Evolutionary conservation across 92 coral and sea anemone species (phyloP).

Genomic region (Actinernus sp.): DNA sequence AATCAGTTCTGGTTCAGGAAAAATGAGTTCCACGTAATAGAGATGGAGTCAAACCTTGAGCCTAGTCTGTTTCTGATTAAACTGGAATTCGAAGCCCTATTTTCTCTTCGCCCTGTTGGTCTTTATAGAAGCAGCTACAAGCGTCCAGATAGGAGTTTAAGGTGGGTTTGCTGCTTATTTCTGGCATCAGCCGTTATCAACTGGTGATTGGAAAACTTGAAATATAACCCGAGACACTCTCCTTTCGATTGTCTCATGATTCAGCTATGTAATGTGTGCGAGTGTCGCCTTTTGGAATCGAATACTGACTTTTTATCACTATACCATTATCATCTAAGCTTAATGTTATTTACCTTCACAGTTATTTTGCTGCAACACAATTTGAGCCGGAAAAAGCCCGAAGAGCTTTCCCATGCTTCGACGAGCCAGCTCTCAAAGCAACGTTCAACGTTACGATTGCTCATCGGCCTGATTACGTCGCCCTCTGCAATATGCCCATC

Average conservation of each 20-base stretch:
- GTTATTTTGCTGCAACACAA: constrained; percentile 89
- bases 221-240: too few species aligned
- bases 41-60: constrained; percentile 43
- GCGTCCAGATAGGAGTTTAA: constrained; percentile 37
- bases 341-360: constrained; percentile 5
- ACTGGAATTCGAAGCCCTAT: constrained; percentile 64
- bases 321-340: too few species aligned
- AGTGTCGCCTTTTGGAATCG: too few species aligned
- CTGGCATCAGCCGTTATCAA: too few species aligned
- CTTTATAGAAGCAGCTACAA: constrained; percentile 76
- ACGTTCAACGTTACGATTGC: constrained; percentile 81
- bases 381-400: constrained; percentile 99
- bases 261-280: too few species aligned
- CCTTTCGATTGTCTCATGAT: too few species aligned
- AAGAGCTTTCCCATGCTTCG: constrained; percentile 92
- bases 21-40: constrained; percentile 79
- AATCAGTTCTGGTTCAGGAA: constrained; percentile 70
- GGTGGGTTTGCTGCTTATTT: constrained; percentile 63
- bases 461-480: constrained; percentile 67
- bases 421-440: constrained; percentile 95
- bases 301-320: too few species aligned
- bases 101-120: constrained; percentile 65
- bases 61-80: constrained; percentile 48
- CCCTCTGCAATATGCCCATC: constrained; percentile 94
- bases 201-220: too few species aligned